These are phyloP conservation scores for Lasiommata megera DNA, from an alignment of 2,888 invertebrate genomes.

Conservation along the genomic window DNA sequence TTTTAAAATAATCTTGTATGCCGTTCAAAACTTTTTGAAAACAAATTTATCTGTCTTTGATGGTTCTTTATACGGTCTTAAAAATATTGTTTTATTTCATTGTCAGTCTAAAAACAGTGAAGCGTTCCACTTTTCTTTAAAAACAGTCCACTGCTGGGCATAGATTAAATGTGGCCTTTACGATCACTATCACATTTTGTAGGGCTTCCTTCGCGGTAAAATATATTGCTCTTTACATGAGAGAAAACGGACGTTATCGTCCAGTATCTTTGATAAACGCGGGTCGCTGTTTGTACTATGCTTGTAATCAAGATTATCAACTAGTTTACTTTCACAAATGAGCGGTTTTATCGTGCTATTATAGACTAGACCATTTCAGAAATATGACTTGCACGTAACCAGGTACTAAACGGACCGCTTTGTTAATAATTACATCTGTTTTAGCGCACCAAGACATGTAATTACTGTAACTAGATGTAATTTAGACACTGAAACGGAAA, in stretches of 20 bases:
- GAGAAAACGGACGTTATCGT: slow-evolving; percentile 39
- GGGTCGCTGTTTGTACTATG: slow-evolving; percentile 50
- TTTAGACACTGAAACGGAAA: neutral
- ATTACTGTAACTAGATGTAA: slow-evolving; percentile 5
- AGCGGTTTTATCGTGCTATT: slow-evolving; percentile 17
- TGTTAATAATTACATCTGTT: slow-evolving; percentile 2
- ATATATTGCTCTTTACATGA: slow-evolving; percentile 31
- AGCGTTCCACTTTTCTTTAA: no score
- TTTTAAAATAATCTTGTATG: no score
- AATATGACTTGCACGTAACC: neutral
- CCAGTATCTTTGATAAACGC: slow-evolving; percentile 49
- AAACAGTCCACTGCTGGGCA: no score
- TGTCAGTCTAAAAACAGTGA: no score
- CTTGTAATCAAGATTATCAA: slow-evolving; percentile 28
- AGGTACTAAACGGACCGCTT: slow-evolving; percentile 6
- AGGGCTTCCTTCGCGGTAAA: neutral
- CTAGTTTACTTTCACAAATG: slow-evolving; percentile 33
- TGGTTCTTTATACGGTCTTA: no score
- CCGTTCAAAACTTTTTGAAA: no score
- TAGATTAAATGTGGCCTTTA: no score
- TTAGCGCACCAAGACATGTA: slow-evolving; percentile 1
- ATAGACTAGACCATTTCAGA: slow-evolving; percentile 1
- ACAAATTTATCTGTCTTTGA: no score
- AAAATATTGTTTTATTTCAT: no score
- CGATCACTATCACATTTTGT: no score